phyloP scores from a whole-genome alignment of 1,140 invertebrate genomes.

The Lepidurus apus region DNA sequence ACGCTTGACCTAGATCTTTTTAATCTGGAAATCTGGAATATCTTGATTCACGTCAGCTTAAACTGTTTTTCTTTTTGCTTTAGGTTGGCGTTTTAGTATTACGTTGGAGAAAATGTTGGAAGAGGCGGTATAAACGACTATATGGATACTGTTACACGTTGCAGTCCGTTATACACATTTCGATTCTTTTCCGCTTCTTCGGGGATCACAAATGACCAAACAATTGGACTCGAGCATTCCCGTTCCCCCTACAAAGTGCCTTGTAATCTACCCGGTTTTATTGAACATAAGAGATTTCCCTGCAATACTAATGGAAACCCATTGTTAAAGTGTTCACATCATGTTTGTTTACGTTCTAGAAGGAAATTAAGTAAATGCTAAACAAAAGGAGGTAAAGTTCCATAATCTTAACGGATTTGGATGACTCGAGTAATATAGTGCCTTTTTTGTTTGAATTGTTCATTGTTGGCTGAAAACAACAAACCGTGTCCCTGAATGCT shows the following conservation, averaged over 20 bases:
- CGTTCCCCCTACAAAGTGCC: neutral
- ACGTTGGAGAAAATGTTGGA: neutral
- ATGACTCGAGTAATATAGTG: neutral
- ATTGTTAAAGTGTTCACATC: too few relatives aligned
- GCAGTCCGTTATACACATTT: neutral
- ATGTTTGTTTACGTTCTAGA: too few relatives aligned
- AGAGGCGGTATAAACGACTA: neutral
- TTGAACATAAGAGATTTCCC: neutral
- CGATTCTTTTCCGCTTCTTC: neutral
- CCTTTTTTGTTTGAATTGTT: neutral
- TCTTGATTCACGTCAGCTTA: neutral
- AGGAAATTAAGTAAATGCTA: too few relatives aligned
- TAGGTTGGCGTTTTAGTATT: constrained; percentile 3
- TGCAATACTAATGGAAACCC: neutral
- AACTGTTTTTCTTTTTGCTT: neutral
- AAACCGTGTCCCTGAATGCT: neutral
- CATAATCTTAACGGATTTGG: neutral
- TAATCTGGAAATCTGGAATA: neutral
- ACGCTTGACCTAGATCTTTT: neutral
- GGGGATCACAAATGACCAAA: constrained; percentile 18
- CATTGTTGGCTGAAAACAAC: neutral
- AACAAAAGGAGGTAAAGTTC: neutral
- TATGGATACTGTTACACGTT: too few relatives aligned
- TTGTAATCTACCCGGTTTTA: neutral
- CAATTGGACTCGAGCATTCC: neutral